phyloP scores from a whole-genome alignment of 2,888 invertebrate species.

The Phragmatobia fuliginosa region DNA sequence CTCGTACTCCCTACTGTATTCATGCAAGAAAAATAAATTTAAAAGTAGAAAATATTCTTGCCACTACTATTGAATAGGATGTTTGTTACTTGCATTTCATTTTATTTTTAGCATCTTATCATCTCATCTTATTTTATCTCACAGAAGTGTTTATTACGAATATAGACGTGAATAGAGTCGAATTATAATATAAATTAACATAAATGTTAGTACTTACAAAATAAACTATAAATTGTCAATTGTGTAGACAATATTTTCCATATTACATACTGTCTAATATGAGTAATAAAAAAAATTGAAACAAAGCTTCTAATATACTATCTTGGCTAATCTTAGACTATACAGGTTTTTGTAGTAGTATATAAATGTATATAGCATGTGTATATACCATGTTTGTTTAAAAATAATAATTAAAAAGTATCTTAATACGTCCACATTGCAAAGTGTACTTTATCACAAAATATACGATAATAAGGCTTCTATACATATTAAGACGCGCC shows the following conservation, averaged over 20 bases:
- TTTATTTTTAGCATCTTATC: background rate
- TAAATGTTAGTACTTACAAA: conserved; percentile 22
- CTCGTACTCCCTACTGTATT: conserved; percentile 21
- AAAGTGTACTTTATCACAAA: conserved; percentile 68
- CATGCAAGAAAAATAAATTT: conserved; percentile 18
- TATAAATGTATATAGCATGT: conserved; percentile 46
- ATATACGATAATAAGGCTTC: conserved; percentile 51
- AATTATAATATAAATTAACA: conserved; percentile 13
- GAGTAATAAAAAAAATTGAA: conserved; percentile 46
- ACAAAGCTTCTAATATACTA: conserved; percentile 41
- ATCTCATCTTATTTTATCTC: too few relatives aligned
- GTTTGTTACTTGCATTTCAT: conserved; percentile 12
- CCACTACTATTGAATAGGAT: conserved; percentile 15
- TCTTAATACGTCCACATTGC: conserved; percentile 81
- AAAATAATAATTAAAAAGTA: conserved; percentile 59
- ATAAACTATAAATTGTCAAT: conserved; percentile 69
- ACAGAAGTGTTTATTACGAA: conserved; percentile 7
- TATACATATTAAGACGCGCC: conserved; percentile 31
- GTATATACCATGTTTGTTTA: conserved; percentile 33
- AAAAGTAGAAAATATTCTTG: conserved; percentile 29
- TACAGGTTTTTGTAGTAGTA: conserved; percentile 37
- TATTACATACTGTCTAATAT: conserved; percentile 40
- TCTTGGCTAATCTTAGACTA: conserved; percentile 36
- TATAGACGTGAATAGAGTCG: conserved; percentile 8
- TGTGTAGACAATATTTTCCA: conserved; percentile 79